These are phyloP conservation scores for Lepidurus arcticus DNA, from an alignment of 1,140 invertebrate species.

Conservation along the genomic window DNA sequence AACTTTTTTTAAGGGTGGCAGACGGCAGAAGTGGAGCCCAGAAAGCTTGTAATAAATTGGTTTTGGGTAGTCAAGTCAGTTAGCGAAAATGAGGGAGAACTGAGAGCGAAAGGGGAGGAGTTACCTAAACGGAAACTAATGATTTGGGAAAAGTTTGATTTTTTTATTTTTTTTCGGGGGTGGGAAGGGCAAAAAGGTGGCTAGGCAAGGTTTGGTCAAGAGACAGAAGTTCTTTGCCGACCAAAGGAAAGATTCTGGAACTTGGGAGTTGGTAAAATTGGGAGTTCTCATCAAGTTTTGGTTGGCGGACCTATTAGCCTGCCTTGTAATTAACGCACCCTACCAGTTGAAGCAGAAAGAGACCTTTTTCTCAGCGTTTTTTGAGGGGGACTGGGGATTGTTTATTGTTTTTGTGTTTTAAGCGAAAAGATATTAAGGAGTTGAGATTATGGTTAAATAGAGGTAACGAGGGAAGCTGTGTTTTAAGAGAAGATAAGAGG, in stretches of 20 bases:
- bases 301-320: conserved; percentile 13
- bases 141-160: no score
- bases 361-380: no score
- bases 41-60: background rate
- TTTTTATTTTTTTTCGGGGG: background rate
- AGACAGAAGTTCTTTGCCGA: conserved; percentile 1
- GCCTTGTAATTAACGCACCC: conserved; percentile 19
- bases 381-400: background rate
- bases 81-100: background rate
- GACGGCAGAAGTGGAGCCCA: background rate
- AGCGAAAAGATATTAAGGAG: no score
- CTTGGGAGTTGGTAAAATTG: background rate
- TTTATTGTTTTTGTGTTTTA: background rate
- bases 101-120: conserved; percentile 3
- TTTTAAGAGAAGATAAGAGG: no score
- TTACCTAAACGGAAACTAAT: background rate
- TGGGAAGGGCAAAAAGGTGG: background rate
- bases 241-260: background rate
- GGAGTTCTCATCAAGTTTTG: conserved; percentile 15
- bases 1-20: background rate
- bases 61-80: background rate
- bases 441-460: no score
- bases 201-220: background rate
- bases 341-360: no score
- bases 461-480: no score